Evolutionary conservation across 2,113 vertebrate species (phyloP), one percentile per base, ranked within the genome.

Genomic region (Malaclemys terrapin): DNA sequence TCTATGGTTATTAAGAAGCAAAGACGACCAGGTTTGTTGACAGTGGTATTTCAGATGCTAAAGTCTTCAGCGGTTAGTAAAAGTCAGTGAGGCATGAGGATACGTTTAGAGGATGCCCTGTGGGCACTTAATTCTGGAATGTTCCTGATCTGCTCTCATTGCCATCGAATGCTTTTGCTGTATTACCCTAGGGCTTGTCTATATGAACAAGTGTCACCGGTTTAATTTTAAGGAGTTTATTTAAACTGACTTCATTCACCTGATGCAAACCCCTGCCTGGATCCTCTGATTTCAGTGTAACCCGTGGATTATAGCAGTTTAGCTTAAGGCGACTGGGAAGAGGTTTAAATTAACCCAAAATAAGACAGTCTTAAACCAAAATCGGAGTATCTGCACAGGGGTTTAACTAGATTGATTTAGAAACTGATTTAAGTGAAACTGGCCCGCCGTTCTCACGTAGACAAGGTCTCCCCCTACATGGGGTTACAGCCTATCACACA

Each of bases 241-340:
- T 91, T 45, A 87, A 95, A 94, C 91, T 81, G 92, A 75, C 47
- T 10, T 1, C 4, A 75, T 69, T 62, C 84, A 95, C 94, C 89
- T 88, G 2, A 24, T 59, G 92, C 91, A 31, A 17, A 87, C 82
- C 6, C 35, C 65, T n/a, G 17, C 19, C 7, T 19, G 65, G 65
- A 69, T n/a, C 4, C 85, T 50, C 93, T 2, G 11, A 82, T 19
- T 2, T 10, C 93, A 88, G 35, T 38, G 87, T 24, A 4, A 4
- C 8, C 1, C 81, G 83, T 1, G 25, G 95, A 84, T 94, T 82
- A 6, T 49, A 4, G 95, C 91, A 78, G 94, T 82, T 1, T 2
- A 5, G 59, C 24, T 90, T 57, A 76, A 35, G 89, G 87, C 24
- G 94, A 54, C 57, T 53, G 82, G 89, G 86, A 95, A 50, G 2